Evolutionary conservation across 2,888 invertebrate genomes (phyloP), one percentile per base, ranked within the genome.

Genomic region (Nycteola revayana): DNA sequence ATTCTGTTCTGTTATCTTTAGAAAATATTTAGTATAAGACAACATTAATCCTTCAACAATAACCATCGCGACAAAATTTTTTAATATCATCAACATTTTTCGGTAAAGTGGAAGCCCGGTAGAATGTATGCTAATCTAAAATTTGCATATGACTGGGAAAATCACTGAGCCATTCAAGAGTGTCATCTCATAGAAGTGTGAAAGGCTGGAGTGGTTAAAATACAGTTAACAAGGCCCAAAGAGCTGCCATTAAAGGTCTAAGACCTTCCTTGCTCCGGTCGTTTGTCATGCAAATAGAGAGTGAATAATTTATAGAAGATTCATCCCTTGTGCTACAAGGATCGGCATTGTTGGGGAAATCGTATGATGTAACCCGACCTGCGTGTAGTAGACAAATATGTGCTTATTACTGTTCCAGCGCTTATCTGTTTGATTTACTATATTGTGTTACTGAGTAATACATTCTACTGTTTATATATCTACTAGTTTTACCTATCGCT

Each of bases 251-350:
- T 77, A 78, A 69, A 75, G 75, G 75, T 78, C 76, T 80, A 58
- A 81, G 75, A 77, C 73, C 79, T 76, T 70, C 67, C 59, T 64
- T 67, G 68, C 73, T 74, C 49, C 45, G 58, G 64, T 78, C 83
- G 80, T 85, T 85, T 85, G 78, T 83, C 81, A 85, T 83, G 84
- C 78, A 84, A 86, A 85, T 83, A 80, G 72, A 72, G 70, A 79
- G 71, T 81, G 84, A 85, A 86, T 85, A 83, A 83, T 83, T 84
- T 82, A 85, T 79, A 63, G 70, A 67, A 72, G 71, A 78, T 75
- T 75, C 75, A 75, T 76, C 76, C 75, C 64, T 66, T 61, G 70
- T 71, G 68, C 74, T 73, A 75, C 63, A 63, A 68, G 58, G 63
- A 63, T 65, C 60, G 57, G 64, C 65, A 75, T 73, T 75, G 76